These are phyloP conservation scores for Drosophila meridiana DNA, from an alignment of 2,888 invertebrate species.

Conservation along the genomic window DNA sequence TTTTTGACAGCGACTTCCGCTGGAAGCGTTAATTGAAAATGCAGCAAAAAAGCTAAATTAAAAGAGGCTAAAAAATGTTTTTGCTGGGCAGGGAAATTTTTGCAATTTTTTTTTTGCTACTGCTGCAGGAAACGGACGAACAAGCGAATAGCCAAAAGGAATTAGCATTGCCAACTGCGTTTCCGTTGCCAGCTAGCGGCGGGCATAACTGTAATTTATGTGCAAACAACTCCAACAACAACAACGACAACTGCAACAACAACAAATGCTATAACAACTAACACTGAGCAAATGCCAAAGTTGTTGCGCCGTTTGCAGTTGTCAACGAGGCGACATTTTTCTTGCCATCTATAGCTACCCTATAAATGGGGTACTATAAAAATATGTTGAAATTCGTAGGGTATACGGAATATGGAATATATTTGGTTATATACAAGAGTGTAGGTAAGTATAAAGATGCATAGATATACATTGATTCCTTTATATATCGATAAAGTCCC, in stretches of 20 bases:
- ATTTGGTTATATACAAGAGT: neutral
- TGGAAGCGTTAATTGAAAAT: constrained; percentile 64
- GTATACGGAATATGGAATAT: neutral
- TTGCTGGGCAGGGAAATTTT: constrained; percentile 23
- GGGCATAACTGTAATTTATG: constrained; percentile 66
- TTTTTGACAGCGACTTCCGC: constrained; percentile 59
- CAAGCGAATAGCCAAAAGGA: constrained; percentile 60
- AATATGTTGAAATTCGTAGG: no score
- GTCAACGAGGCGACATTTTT: constrained; percentile 51
- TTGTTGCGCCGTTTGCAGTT: constrained; percentile 22
- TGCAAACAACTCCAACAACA: constrained; percentile 27
- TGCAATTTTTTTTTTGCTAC: neutral
- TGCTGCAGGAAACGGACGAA: constrained; percentile 51
- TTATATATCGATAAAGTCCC: no score
- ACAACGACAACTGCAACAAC: constrained; percentile 9
- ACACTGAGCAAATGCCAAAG: constrained; percentile 12
- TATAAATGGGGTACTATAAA: neutral
- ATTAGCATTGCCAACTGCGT: constrained; percentile 70
- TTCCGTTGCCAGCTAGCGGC: constrained; percentile 59
- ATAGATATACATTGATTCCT: neutral
- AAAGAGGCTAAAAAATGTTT: constrained; percentile 17
- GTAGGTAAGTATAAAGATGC: neutral
- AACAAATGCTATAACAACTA: constrained; percentile 9
- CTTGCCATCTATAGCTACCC: constrained; percentile 11
- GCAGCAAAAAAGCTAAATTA: constrained; percentile 10